These are phyloP conservation scores for Scaeva pyrastri DNA, from an alignment of 2,888 invertebrate genomes.

Conservation along the genomic window DNA sequence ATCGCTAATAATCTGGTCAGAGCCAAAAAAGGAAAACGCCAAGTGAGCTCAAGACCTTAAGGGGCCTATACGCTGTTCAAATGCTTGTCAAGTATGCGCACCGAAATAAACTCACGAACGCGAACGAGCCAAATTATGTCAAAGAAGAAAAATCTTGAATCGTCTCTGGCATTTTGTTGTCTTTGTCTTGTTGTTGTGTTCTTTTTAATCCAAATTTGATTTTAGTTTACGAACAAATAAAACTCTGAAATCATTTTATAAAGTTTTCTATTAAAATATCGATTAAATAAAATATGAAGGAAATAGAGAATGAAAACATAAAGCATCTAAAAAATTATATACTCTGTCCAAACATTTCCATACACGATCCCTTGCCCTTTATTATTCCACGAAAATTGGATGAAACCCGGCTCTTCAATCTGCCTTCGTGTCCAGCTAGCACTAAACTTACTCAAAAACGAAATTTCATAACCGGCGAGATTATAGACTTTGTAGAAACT, in stretches of 20 bases:
- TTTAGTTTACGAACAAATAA: too few species aligned
- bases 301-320: constrained; percentile 63
- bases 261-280: neutral
- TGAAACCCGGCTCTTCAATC: constrained; percentile 79
- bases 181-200: too few species aligned
- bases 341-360: constrained; percentile 81
- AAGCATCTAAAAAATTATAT: constrained; percentile 80
- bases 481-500: constrained; percentile 88
- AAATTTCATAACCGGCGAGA: constrained; percentile 90
- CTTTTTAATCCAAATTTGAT: too few species aligned
- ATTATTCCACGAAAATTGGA: constrained; percentile 80
- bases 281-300: constrained; percentile 18
- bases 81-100: too few species aligned
- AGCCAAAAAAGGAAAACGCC: too few species aligned
- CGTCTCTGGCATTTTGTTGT: too few species aligned
- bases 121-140: too few species aligned
- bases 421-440: constrained; percentile 80
- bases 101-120: too few species aligned
- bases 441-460: constrained; percentile 84
- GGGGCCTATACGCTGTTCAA: too few species aligned
- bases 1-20: too few species aligned
- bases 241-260: neutral
- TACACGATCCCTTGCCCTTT: constrained; percentile 82
- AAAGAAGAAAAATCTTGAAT: too few species aligned
- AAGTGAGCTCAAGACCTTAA: too few species aligned